phyloP scores from a whole-genome alignment of 1,140 invertebrate species.

The Caerostris darwini region DNA sequence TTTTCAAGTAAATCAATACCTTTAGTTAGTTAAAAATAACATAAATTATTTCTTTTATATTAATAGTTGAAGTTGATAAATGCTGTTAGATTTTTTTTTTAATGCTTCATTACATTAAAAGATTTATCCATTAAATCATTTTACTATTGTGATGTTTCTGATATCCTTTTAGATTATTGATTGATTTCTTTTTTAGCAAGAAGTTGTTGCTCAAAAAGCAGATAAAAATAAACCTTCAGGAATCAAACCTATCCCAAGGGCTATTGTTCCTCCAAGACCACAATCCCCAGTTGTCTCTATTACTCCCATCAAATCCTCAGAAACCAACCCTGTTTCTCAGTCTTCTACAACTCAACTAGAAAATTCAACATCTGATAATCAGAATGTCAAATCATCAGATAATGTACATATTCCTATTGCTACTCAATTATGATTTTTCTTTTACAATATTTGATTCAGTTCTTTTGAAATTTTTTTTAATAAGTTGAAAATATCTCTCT shows the following conservation, averaged over 20 bases:
- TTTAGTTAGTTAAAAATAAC: too few species aligned
- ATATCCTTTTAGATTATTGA: background rate
- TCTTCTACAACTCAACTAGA: conserved; percentile 9
- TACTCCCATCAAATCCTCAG: conserved; percentile 43
- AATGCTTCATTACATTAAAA: background rate
- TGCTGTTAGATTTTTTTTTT: too few species aligned
- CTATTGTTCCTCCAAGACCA: conserved; percentile 29
- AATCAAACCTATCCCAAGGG: conserved; percentile 42
- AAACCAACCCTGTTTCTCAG: background rate
- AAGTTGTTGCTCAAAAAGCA: conserved; percentile 53
- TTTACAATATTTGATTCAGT: background rate
- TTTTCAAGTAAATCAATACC: too few species aligned
- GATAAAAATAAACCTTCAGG: conserved; percentile 40
- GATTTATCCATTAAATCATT: conserved; percentile 5
- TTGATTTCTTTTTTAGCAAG: background rate
- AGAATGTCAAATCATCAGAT: conserved; percentile 21
- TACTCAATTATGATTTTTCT: too few species aligned
- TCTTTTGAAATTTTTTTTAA: background rate
- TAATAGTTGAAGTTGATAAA: too few species aligned
- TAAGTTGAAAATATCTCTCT: background rate
- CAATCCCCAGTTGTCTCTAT: conserved; percentile 56
- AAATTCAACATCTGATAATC: conserved; percentile 7
- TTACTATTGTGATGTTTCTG: conserved; percentile 5
- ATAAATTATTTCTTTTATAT: too few species aligned
- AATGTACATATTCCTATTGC: background rate